phyloP scores from a whole-genome alignment of 2,797 vertebrate genomes.

The Takifugu rubripes region DNA sequence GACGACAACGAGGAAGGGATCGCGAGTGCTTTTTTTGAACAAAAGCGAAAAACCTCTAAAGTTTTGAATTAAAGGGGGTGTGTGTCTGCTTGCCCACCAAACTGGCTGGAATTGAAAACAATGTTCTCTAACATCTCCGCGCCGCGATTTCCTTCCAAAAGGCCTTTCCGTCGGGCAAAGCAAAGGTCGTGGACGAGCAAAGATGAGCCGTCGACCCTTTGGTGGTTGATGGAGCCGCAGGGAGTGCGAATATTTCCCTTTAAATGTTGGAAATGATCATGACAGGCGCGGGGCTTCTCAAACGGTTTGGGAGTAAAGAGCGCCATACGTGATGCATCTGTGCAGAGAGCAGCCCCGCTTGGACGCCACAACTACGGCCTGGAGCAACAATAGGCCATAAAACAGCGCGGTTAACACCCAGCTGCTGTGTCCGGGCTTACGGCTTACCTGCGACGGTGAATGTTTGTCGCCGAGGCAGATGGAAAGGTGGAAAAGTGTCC shows the following conservation, averaged over 20 bases:
- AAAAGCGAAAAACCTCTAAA: slow-evolving; percentile 32
- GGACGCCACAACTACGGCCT: slow-evolving; percentile 53
- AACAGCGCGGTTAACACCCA: slow-evolving; percentile 1
- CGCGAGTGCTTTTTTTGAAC: no score
- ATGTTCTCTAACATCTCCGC: slow-evolving; percentile 39
- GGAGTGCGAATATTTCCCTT: slow-evolving; percentile 58
- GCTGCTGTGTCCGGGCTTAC: slow-evolving; percentile 5
- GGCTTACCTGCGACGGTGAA: slow-evolving; percentile 51
- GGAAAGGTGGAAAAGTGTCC: slow-evolving; percentile 29
- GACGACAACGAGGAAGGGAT: background rate
- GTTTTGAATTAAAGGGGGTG: slow-evolving; percentile 77
- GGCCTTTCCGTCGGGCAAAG: slow-evolving; percentile 39
- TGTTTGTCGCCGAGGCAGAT: background rate
- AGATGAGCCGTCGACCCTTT: slow-evolving; percentile 15
- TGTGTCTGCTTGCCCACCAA: slow-evolving; percentile 52
- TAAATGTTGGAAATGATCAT: slow-evolving; percentile 60
- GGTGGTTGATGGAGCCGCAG: slow-evolving; percentile 1
- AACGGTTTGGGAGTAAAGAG: slow-evolving; percentile 67
- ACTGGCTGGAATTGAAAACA: slow-evolving; percentile 45
- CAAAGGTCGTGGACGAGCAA: slow-evolving; percentile 37
- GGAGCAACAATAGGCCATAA: slow-evolving; percentile 47
- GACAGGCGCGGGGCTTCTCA: slow-evolving; percentile 64
- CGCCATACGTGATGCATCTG: slow-evolving; percentile 68
- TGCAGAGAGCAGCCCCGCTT: slow-evolving; percentile 48
- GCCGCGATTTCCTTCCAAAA: slow-evolving; percentile 41